These are phyloP conservation scores for Zosterops hypoxanthus DNA, from an alignment of 2,113 vertebrate genomes.

Conservation along the genomic window DNA sequence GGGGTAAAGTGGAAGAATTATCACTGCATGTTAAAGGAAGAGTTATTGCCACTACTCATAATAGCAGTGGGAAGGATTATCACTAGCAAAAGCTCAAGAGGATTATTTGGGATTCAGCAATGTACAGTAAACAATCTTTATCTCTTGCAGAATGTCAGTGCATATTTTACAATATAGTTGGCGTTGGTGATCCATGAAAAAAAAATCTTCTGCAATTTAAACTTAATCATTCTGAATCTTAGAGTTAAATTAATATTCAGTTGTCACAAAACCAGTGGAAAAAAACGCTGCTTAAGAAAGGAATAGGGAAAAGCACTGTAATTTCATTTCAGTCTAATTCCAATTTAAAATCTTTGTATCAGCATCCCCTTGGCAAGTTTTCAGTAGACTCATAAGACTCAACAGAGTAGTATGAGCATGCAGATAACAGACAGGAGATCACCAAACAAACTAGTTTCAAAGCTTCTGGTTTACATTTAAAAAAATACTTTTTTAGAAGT, in stretches of 20 bases:
- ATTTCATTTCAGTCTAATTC: background rate
- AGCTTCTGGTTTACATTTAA: background rate
- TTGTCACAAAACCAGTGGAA: background rate
- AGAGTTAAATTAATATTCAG: constrained; percentile 43
- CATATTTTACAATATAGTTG: background rate
- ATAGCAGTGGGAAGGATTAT: constrained; percentile 26
- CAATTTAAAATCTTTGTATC: background rate
- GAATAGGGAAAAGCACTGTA: background rate
- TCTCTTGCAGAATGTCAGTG: constrained; percentile 36
- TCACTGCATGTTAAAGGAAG: constrained; percentile 15
- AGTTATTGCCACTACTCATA: constrained; percentile 11
- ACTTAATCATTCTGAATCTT: constrained; percentile 23
- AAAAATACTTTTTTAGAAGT: background rate
- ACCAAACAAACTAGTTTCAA: background rate
- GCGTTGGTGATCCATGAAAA: background rate
- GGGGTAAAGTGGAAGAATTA: constrained; percentile 21
- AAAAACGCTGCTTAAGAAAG: background rate
- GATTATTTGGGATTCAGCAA: constrained; percentile 51
- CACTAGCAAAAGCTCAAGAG: background rate
- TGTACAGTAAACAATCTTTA: constrained; percentile 42
- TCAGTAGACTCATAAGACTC: background rate
- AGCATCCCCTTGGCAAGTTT: background rate
- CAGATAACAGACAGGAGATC: background rate
- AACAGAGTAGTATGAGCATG: background rate
- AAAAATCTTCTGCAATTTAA: constrained; percentile 14